Evolutionary conservation across 2,113 vertebrate genomes (phyloP).

Genomic region (Melierax canorus): DNA sequence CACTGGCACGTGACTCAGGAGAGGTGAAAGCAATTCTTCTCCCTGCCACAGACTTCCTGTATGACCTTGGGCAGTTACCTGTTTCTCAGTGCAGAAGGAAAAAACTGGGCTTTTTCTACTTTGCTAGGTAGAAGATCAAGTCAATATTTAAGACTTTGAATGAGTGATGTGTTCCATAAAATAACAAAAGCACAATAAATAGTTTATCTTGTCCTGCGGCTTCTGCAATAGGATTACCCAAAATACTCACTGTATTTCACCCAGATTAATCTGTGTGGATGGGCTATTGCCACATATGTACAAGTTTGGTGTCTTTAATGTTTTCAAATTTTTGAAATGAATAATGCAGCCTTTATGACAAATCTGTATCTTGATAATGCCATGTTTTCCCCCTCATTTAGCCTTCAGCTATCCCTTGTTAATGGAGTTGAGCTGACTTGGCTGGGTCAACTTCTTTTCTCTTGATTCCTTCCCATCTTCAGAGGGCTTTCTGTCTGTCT

Average conservation of each 20-base stretch:
- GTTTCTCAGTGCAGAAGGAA: not conserved
- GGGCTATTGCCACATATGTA: not conserved
- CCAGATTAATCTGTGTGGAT: not conserved
- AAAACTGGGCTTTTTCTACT: not conserved
- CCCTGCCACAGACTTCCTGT: not conserved
- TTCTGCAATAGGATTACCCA: not conserved
- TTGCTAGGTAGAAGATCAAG: not conserved
- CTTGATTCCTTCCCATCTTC: not conserved
- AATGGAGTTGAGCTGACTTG: not conserved
- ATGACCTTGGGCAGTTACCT: not conserved
- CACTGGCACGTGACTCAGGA: not conserved
- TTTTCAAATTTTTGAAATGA: not conserved
- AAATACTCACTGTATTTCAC: not conserved
- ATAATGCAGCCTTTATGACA: not conserved
- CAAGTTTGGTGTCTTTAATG: not conserved
- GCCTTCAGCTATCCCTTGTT: not conserved
- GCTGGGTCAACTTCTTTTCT: not conserved
- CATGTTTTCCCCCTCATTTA: not conserved
- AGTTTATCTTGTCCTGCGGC: not conserved
- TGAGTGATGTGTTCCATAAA: not conserved
- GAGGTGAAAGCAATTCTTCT: not conserved
- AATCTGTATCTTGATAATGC: not conserved
- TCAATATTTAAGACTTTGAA: not conserved
- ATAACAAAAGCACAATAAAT: not conserved
- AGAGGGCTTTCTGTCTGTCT: not conserved